Evolutionary conservation across 2,888 invertebrate species (phyloP).

Genomic region (Callinectes sapidus): DNA sequence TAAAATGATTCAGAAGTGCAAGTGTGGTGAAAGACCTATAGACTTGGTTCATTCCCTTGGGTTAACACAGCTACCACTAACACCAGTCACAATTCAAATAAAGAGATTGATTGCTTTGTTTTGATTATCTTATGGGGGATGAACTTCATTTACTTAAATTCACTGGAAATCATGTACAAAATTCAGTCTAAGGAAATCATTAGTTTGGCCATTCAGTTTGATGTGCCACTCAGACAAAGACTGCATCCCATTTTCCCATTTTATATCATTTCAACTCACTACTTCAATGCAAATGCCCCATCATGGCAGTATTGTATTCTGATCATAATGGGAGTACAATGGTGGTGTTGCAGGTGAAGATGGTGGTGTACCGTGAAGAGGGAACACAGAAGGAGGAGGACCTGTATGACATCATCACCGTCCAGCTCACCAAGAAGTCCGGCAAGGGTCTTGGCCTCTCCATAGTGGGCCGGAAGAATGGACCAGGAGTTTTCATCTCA

Average conservation of each 20-base stretch:
- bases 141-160: background rate
- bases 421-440: constrained; percentile 90
- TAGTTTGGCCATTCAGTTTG: background rate
- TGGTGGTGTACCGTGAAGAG: constrained; percentile 86
- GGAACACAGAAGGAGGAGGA: constrained; percentile 81
- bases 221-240: background rate
- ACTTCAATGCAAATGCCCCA: background rate
- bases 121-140: background rate
- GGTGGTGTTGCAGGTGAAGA: constrained; percentile 81
- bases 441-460: constrained; percentile 93
- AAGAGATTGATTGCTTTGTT: background rate
- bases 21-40: background rate
- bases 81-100: background rate
- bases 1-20: background rate
- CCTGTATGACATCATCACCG: constrained; percentile 84
- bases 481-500: constrained; percentile 91
- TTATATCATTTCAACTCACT: background rate
- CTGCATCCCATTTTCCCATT: background rate
- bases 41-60: background rate
- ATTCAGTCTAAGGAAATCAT: background rate
- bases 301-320: background rate
- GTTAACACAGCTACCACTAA: background rate
- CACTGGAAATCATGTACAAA: background rate
- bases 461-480: constrained; percentile 86
- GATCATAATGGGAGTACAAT: background rate